Conservation (phyloP, 2,113 vertebrate species). For the Pantherophis guttatus region DNA sequence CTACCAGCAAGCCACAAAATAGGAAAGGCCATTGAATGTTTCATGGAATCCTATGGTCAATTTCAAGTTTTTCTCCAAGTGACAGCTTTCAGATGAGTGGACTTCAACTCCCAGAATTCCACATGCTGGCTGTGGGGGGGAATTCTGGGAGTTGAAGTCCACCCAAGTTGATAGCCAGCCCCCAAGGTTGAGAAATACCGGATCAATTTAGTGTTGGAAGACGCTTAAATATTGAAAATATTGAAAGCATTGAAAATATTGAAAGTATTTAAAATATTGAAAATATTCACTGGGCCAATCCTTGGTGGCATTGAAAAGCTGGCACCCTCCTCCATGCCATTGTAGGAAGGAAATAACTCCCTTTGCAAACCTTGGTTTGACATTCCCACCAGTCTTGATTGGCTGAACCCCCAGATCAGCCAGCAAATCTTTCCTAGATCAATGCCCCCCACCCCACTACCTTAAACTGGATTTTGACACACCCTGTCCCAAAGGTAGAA, state of each 20-base stretch:
- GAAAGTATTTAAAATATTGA: neutral
- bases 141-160: neutral
- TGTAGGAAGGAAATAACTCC: neutral
- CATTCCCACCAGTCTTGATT: neutral
- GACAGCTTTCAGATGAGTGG: neutral
- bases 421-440: neutral
- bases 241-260: neutral
- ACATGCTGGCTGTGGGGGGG: neutral
- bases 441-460: neutral
- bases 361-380: neutral
- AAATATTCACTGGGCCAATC: neutral
- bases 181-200: neutral
- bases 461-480: neutral
- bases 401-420: neutral
- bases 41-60: neutral
- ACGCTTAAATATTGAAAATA: neutral
- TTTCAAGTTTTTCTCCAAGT: neutral
- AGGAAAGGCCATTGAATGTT: neutral
- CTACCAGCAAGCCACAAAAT: neutral
- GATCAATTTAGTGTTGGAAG: neutral
- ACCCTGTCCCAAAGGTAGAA: neutral
- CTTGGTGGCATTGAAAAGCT: neutral
- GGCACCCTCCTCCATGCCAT: neutral
- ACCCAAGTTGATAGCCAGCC: neutral
- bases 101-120: neutral